Evolutionary conservation across 2,113 vertebrate genomes (phyloP).

Genomic region (Antigone vipio): DNA sequence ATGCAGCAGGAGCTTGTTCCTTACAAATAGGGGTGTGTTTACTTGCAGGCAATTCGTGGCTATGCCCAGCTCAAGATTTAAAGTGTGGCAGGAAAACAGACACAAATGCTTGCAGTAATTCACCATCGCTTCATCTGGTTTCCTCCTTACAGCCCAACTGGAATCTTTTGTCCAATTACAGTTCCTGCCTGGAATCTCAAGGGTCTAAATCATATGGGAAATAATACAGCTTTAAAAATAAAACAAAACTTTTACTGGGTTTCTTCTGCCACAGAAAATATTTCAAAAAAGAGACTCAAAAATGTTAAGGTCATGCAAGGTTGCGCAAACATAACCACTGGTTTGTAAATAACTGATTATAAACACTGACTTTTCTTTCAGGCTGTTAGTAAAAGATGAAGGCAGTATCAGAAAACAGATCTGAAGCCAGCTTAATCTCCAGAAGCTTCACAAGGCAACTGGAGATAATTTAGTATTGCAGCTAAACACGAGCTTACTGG

Average conservation of each 20-base stretch:
- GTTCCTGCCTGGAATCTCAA: background rate
- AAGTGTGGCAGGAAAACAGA: background rate
- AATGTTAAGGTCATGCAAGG: background rate
- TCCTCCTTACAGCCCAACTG: background rate
- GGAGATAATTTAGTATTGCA: conserved; percentile 29
- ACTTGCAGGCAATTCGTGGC: background rate
- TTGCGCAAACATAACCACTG: background rate
- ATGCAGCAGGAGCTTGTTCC: background rate
- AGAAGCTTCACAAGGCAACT: background rate
- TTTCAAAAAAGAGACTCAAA: background rate
- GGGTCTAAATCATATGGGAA: background rate
- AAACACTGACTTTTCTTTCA: conserved; percentile 36
- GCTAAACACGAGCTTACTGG: conserved; percentile 8
- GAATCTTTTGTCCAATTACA: background rate
- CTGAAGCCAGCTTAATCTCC: conserved; percentile 13
- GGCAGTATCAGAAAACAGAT: conserved; percentile 22
- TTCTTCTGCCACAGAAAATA: background rate
- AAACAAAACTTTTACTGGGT: background rate
- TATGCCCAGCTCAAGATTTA: background rate
- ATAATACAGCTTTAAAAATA: background rate
- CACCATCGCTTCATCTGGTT: background rate
- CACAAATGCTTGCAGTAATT: background rate
- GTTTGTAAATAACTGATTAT: conserved; percentile 17
- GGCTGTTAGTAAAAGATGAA: conserved; percentile 18
- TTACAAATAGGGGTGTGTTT: background rate